Base-by-base conservation (phyloP, 2,797 vertebrate species). In the Acanthis flammea region DNA sequence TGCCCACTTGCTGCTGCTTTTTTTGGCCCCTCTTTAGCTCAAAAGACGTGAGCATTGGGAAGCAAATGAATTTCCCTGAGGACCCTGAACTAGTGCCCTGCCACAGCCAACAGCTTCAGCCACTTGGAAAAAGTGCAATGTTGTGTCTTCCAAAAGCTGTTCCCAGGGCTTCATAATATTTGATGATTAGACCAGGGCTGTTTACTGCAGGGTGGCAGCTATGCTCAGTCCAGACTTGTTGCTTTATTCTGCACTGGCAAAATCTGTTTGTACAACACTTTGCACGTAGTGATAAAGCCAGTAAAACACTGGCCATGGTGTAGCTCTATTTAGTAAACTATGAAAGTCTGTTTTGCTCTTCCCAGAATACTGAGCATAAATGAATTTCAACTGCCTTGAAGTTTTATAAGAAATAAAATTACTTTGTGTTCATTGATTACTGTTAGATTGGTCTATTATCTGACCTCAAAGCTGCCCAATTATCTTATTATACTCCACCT, bases 161-260 rank as follows among this genome's bases (percentile, higher is more conserved):
- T 97, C 94, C 94, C 91, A 93, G 61, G 91, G 84, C 90, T 93
- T 97, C 93, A 93, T 82, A 94, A 96, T 91, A 95, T 95, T 94
- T 95, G 79, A 70, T 85, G 41, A 88, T 95, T 89, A 85, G 54
- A 67, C n/a, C 35, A 84, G 37, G 15, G 31, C 57, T 94, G 91
- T 96, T 97, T 96, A 83, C 76, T 76, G 76, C 58, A 71, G 68
- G 61, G 84, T 92, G 74, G 92, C 51, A 95, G 91, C 57, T 84
- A 86, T 14, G 24, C 77, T 89, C 30, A 47, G 84, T 71, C 67
- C 65, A 93, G 83, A 67, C 75, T 94, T 77, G 81, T 88, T 82
- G 51, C 70, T 94, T 86, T 94, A 90, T 94, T 94, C 71, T 42
- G 50, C 50, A 23, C 62, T 75, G 71, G 57, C 50, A 93, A 30